phyloP scores from a whole-genome alignment of 2,113 vertebrate genomes.

The Ictalurus punctatus region DNA sequence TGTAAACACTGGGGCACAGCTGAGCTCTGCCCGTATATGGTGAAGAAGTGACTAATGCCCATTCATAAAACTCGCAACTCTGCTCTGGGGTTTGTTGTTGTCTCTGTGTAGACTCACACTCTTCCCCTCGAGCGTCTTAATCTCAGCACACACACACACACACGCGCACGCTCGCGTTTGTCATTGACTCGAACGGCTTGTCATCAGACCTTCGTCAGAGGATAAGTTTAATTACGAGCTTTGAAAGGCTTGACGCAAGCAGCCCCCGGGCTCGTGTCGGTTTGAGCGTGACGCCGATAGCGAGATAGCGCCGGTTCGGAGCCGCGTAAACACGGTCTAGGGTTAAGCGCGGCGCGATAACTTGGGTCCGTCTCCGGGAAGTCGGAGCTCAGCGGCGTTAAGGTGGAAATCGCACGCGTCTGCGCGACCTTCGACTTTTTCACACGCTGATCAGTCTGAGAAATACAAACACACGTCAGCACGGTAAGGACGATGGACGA shows the following conservation, averaged over 20 bases:
- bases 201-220: constrained; percentile 77
- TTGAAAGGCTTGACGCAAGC: constrained; percentile 77
- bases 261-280: constrained; percentile 60
- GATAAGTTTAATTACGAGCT: constrained; percentile 78
- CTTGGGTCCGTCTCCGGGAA: not conserved
- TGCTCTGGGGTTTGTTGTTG: constrained; percentile 8
- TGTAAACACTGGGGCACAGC: constrained; percentile 52
- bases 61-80: constrained; percentile 69
- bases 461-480: not conserved
- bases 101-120: constrained; percentile 1
- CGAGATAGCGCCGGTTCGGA: constrained; percentile 46
- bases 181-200: constrained; percentile 73
- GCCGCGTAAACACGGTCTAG: constrained; percentile 28
- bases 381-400: not conserved
- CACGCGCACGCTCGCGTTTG: constrained; percentile 47
- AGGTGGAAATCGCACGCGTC: not conserved
- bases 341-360: not conserved
- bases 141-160: constrained; percentile 9
- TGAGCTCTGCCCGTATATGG: constrained; percentile 73
- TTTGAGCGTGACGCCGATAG: constrained; percentile 60
- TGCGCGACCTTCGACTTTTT: not conserved
- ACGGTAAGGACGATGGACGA: not conserved
- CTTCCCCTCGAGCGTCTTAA: not conserved
- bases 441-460: not conserved
- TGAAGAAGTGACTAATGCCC: constrained; percentile 71